These are phyloP conservation scores for Antheraea yamamai DNA, from an alignment of 2,888 invertebrate species.

Conservation along the genomic window DNA sequence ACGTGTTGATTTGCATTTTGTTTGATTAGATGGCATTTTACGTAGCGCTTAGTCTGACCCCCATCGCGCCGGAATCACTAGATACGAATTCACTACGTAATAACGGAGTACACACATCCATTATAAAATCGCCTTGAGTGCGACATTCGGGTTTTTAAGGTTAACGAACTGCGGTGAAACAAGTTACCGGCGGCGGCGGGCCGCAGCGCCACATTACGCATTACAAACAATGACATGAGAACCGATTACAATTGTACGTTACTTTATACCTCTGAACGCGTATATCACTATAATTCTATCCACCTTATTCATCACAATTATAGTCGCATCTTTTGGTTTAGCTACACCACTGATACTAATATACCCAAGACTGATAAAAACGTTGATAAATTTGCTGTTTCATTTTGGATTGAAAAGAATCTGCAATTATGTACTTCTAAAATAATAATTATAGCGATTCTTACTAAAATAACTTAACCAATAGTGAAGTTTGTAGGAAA, in stretches of 20 bases:
- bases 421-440: too few species aligned
- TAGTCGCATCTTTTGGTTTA: neutral
- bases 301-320: neutral
- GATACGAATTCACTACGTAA: neutral
- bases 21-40: neutral
- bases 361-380: neutral
- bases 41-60: neutral
- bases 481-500: neutral
- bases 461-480: too few species aligned
- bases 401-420: too few species aligned
- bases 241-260: neutral
- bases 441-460: too few species aligned
- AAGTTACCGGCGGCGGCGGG: neutral
- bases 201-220: neutral
- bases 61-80: neutral
- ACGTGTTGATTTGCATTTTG: neutral
- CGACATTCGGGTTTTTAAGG: slow-evolving; percentile 9
- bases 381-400: neutral
- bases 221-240: slow-evolving; percentile 1
- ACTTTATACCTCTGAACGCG: neutral
- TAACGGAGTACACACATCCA: slow-evolving; percentile 7
- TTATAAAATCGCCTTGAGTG: slow-evolving; percentile 11
- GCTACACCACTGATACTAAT: neutral
- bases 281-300: neutral
- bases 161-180: slow-evolving; percentile 7